A percentile compares a stretch with the other conserved stretches of the same genome.
These are phyloP conservation scores for Metellina segmentata DNA, from an alignment of 2,888 invertebrate genomes.

Conservation along the genomic window DNA sequence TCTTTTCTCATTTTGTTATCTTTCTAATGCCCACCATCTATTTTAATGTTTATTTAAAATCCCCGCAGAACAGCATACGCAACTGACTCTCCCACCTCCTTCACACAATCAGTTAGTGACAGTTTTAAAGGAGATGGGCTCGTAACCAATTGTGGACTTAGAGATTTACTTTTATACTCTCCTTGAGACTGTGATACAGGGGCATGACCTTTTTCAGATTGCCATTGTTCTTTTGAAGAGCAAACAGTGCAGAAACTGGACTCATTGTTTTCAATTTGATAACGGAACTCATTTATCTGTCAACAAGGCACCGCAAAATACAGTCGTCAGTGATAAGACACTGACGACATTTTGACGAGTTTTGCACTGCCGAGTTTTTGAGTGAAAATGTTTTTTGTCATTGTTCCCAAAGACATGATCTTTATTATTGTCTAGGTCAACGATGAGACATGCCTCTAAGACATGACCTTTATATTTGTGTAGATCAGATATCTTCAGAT, in stretches of 20 bases:
- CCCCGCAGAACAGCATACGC: too few relatives aligned
- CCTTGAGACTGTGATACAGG: neutral
- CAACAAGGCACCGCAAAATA: neutral
- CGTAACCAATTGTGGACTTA: neutral
- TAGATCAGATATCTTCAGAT: too few relatives aligned
- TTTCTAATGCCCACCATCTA: too few relatives aligned
- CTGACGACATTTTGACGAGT: neutral
- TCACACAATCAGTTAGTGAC: neutral
- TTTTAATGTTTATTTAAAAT: too few relatives aligned
- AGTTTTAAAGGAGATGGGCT: slow-evolving; percentile 4
- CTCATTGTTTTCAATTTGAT: neutral
- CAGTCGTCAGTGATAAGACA: neutral
- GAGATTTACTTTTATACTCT: neutral
- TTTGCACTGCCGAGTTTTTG: neutral
- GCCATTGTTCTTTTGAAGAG: neutral
- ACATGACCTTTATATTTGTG: too few relatives aligned
- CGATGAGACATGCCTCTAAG: too few relatives aligned
- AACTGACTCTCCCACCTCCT: neutral
- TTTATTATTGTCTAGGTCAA: too few relatives aligned
- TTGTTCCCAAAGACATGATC: neutral
- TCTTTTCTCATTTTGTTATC: too few relatives aligned
- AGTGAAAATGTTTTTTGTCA: neutral
- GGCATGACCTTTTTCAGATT: neutral
- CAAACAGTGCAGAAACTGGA: neutral
- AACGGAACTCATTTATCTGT: neutral